Evolutionary conservation across 2,113 vertebrate genomes (phyloP), one percentile per base, ranked within the genome.

Genomic region (Microcebus murinus): DNA sequence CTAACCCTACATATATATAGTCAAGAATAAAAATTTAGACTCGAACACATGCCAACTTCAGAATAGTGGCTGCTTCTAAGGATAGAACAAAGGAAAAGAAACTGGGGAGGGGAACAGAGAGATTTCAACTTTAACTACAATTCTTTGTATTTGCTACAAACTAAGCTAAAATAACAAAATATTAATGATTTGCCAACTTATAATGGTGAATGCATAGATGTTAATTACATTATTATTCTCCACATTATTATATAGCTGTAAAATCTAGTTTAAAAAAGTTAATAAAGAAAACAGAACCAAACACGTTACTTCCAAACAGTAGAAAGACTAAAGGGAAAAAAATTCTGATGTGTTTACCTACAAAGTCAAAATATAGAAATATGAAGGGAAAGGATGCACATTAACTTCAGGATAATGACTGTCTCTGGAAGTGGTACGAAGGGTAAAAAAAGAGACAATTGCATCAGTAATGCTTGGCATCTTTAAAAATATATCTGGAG

Each of bases 141-240:
- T 36, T 83, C 20, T 68, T 93, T 73, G 34, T 31, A 87, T 80
- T 73, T 73, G 14, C 74, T 70, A 45, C 36, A 48, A 65, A 63
- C 74, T 90, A 80, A 90, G 67, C 31, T 82, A 87, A 95, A 93
- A 50, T 67, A 57, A 91, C 10, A 92, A 89, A 91, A 59, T 67
- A 80, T 23, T 91, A 93, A 29, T 68, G 17, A 96, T 63, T 70
- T 89, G 31, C n/a, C 59, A 82, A 86, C 23, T 91, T 34, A 61
- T 31, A 86, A 81, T 45, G 36, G 29, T 68, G 20, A 25, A 6
- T 57, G 13, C 17, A 59, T 3, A 87, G 18, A 85, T 81, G 31
- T 84, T 84, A 83, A 4, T 68, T 76, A 93, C 20, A 81, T 59
- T 88, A 81, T 59, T 88, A 82, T 63, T 55, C 29, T 85, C 17